These are phyloP conservation scores for Microcebus murinus DNA, from an alignment of 2,113 vertebrate species.

Conservation along the genomic window DNA sequence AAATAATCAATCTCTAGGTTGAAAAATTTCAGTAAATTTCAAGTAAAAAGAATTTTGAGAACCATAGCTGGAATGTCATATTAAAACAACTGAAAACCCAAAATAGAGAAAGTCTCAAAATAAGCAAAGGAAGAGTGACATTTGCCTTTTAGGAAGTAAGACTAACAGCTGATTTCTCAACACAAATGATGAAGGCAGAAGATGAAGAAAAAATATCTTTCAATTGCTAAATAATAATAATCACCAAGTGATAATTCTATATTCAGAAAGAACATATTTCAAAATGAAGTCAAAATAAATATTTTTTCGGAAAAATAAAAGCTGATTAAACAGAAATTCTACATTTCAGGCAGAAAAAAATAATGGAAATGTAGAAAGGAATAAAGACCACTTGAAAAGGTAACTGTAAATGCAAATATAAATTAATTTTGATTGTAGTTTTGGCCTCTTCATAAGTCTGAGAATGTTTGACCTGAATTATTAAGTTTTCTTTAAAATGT, in stretches of 20 bases:
- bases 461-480: not conserved
- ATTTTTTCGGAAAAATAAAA: slow-evolving; percentile 9
- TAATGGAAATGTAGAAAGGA: not conserved
- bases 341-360: not conserved
- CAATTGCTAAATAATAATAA: not conserved
- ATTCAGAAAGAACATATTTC: not conserved
- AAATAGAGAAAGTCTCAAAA: not conserved
- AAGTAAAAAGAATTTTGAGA: not conserved
- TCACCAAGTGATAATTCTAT: not conserved
- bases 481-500: not conserved
- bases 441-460: not conserved
- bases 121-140: not conserved
- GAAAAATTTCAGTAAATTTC: not conserved
- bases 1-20: not conserved
- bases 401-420: not conserved
- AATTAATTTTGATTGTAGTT: not conserved
- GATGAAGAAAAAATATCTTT: not conserved
- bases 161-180: not conserved
- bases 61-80: not conserved
- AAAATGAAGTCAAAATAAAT: not conserved
- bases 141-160: not conserved
- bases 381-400: not conserved
- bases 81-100: not conserved
- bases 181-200: not conserved
- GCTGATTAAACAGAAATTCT: not conserved